Evolutionary conservation across 2,888 invertebrate species (phyloP).

Genomic region (Dicyrtoma fusca): DNA sequence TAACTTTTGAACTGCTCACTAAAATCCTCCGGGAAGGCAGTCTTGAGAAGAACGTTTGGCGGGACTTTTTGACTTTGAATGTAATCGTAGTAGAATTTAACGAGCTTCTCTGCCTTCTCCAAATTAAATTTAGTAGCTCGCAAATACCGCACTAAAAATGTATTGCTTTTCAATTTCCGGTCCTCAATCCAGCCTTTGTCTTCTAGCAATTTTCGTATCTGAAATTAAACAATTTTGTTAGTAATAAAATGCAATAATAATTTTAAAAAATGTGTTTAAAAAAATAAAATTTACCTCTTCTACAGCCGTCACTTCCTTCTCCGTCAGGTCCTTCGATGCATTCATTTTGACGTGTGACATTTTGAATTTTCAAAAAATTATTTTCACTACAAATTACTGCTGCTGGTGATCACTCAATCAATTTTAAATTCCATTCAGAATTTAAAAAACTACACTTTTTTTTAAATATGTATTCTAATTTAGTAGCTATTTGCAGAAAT

Average conservation of each 20-base stretch:
- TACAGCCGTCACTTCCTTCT: background rate
- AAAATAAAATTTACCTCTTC: background rate
- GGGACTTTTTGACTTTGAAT: background rate
- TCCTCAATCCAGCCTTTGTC: slow-evolving; percentile 18
- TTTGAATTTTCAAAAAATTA: too few species aligned
- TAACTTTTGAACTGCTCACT: slow-evolving; percentile 15
- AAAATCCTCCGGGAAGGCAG: slow-evolving; percentile 27
- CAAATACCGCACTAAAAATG: slow-evolving; percentile 22
- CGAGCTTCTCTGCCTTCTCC: slow-evolving; percentile 25
- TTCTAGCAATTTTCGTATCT: slow-evolving; percentile 2
- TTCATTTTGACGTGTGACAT: too few species aligned
- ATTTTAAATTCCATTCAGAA: too few species aligned
- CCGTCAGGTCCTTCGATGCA: background rate
- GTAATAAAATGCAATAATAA: background rate
- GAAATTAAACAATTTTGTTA: slow-evolving; percentile 8
- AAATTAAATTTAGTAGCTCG: slow-evolving; percentile 30
- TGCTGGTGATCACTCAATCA: too few species aligned
- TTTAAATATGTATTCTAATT: too few species aligned
- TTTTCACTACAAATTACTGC: too few species aligned
- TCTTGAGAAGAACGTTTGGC: slow-evolving; percentile 5
- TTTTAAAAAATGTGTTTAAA: too few species aligned
- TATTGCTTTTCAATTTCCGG: slow-evolving; percentile 15
- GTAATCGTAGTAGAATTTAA: slow-evolving; percentile 29
- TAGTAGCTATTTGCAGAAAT: too few species aligned
- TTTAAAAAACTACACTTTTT: too few species aligned